Evolutionary conservation across 2,113 vertebrate genomes (phyloP).

Genomic region (Microtus oregoni): DNA sequence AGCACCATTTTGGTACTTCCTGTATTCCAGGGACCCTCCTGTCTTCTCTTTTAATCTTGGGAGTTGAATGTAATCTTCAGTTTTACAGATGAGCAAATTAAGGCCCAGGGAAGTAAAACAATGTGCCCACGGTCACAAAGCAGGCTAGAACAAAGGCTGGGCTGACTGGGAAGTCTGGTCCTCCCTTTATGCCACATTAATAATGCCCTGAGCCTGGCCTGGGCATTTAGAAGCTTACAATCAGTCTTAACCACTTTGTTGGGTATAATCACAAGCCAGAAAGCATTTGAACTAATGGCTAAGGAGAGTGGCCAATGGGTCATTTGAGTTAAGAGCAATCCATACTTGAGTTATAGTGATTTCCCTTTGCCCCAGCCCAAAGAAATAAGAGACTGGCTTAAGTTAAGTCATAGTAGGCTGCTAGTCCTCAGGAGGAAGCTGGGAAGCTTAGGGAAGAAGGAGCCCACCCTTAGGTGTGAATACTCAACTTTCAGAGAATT

Average conservation of each 20-base stretch:
- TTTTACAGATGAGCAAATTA: conserved; percentile 64
- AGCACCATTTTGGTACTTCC: background rate
- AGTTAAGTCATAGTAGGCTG: background rate
- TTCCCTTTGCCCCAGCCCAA: conserved; percentile 43
- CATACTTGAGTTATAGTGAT: conserved; percentile 9
- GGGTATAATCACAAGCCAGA: conserved; percentile 71
- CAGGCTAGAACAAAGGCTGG: conserved; percentile 31
- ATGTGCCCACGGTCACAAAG: background rate
- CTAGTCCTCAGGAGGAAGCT: background rate
- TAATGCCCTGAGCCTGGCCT: background rate
- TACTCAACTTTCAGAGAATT: background rate
- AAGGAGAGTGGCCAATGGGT: conserved; percentile 68
- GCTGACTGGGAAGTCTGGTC: conserved; percentile 18
- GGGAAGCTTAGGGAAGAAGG: background rate
- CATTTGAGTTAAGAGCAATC: conserved; percentile 64
- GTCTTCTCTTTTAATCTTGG: conserved; percentile 43
- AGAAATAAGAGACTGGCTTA: conserved; percentile 59
- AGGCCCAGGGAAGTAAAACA: conserved; percentile 12
- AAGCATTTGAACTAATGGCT: conserved; percentile 69
- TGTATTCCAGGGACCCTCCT: background rate
- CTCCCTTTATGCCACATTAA: conserved; percentile 13
- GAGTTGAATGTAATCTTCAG: conserved; percentile 34
- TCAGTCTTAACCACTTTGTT: conserved; percentile 70
- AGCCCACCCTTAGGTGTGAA: background rate
- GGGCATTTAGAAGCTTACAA: conserved; percentile 62